Conservation (phyloP, 2,888 invertebrate species). For the Clivina fossor region DNA sequence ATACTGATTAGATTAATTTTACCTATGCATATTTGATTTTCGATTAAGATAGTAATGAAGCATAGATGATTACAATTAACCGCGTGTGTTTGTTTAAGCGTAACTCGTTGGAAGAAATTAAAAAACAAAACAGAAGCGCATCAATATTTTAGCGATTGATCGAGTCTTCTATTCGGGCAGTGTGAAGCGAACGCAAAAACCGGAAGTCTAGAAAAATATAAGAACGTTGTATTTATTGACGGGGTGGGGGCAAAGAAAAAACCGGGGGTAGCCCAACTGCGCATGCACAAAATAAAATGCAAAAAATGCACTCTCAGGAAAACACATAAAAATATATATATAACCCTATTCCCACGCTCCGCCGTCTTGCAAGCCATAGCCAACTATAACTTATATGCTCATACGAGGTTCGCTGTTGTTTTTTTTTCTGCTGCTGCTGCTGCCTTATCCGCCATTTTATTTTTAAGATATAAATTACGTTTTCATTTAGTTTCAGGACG, state of each 20-base stretch:
- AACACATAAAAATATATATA: slow-evolving; percentile 34
- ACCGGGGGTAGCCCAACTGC: slow-evolving; percentile 28
- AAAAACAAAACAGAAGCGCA: too few species aligned
- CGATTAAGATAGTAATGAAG: too few species aligned
- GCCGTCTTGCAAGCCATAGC: background rate
- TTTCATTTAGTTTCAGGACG: slow-evolving; percentile 30
- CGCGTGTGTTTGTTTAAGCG: too few species aligned
- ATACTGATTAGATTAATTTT: too few species aligned
- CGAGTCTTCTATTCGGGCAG: slow-evolving; percentile 9
- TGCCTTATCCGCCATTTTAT: slow-evolving; percentile 25
- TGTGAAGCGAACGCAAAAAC: slow-evolving; percentile 23
- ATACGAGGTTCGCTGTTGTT: slow-evolving; percentile 26
- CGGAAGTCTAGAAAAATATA: slow-evolving; percentile 43
- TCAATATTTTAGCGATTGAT: slow-evolving; percentile 27
- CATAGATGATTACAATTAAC: too few species aligned
- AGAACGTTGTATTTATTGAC: slow-evolving; percentile 49
- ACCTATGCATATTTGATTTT: too few species aligned
- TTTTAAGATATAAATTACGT: slow-evolving; percentile 32
- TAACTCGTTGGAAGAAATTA: too few species aligned
- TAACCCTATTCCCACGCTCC: slow-evolving; percentile 18
- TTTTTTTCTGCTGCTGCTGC: too few species aligned
- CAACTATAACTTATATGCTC: slow-evolving; percentile 34
- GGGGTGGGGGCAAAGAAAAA: slow-evolving; percentile 45
- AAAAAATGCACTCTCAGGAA: slow-evolving; percentile 34
- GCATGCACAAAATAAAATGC: slow-evolving; percentile 34